Base-by-base conservation (phyloP, 92 coral and sea anemone species). In the Heteractis magnifica region DNA sequence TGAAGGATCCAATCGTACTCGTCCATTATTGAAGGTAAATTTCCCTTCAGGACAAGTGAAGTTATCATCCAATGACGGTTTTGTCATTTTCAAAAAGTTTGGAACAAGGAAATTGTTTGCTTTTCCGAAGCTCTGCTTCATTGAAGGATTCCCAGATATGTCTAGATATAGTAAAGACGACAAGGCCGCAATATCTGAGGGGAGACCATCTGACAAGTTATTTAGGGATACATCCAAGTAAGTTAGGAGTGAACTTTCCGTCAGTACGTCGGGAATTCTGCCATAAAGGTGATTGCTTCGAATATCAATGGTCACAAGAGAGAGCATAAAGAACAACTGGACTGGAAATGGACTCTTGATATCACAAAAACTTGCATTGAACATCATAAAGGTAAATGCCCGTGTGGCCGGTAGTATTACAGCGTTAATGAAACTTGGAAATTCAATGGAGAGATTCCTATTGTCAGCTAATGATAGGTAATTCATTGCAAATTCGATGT, bases 151-250 rank as follows among this genome's bases (percentile, higher is more conserved):
- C 13, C 65, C 65, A 8, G 65, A 58, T 12, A 58, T 58, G 15
- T 58, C 65, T 53, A 92, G 11, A 18, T 79, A 73, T 50, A 75
- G 83, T 0, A 92, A 88, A 3, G 90, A 75, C 50, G 80, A 55
- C 13, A 89, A 52, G 49, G 51, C 71, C 11, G 51, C 79, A n/a
- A 60, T 76, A 34, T 86, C 65, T 44, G 12, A 14, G n/a, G 95
- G 95, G 26, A 90, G 84, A 14, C 53, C 49, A 0, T 91, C 93
- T 6, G 91, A 51, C 70, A 92, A 52, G 21, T 58, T 59, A 58
- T 92, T 92, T 19, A 58, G 48, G 4, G 95, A 92, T 14, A 92
- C 16, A 62, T 92, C 95, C 26, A 92, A 70, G n/a, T 76, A 77
- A 1, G 79, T 11, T 19, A 90, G 48, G 26, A 75, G 77, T 0